Percentiles rank a stretch among this genome's conserved stretches.
Conservation (phyloP, 2,797 vertebrate genomes). For the Chloroceryle inda region DNA sequence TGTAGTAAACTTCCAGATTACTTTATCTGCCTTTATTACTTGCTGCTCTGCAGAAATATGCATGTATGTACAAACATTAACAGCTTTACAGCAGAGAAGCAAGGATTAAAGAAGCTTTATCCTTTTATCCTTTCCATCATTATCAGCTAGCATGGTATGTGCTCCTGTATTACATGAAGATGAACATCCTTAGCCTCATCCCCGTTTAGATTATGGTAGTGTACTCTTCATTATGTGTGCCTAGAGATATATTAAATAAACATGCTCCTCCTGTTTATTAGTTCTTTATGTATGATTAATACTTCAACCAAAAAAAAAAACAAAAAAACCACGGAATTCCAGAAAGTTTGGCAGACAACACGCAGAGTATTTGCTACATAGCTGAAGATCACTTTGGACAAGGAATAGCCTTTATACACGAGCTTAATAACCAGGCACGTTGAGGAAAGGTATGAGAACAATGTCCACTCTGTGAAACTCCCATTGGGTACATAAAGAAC, state of each 20-base stretch:
- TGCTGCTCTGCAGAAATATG: conserved; percentile 10
- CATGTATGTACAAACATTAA: conserved; percentile 37
- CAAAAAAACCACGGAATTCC: no score
- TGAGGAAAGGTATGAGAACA: conserved; percentile 35
- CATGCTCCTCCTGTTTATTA: not conserved
- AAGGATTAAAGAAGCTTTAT: conserved; percentile 46
- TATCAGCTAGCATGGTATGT: not conserved
- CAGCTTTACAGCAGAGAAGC: not conserved
- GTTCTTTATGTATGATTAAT: not conserved
- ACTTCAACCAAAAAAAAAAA: not conserved
- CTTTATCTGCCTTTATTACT: not conserved
- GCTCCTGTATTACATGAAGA: conserved; percentile 18
- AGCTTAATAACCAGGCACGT: conserved; percentile 47
- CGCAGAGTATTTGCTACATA: conserved; percentile 3
- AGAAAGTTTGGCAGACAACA: conserved; percentile 22
- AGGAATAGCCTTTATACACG: not conserved
- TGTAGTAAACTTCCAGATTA: not conserved
- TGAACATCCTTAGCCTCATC: not conserved
- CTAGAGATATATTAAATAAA: not conserved
- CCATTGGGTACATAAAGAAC: conserved; percentile 48
- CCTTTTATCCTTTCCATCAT: conserved; percentile 40
- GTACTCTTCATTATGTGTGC: not conserved
- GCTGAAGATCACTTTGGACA: not conserved
- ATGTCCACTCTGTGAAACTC: conserved; percentile 11
- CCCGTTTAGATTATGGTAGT: not conserved